phyloP scores from a whole-genome alignment of 2,888 invertebrate genomes.

The Galeopsomyia nigrocyanea region DNA sequence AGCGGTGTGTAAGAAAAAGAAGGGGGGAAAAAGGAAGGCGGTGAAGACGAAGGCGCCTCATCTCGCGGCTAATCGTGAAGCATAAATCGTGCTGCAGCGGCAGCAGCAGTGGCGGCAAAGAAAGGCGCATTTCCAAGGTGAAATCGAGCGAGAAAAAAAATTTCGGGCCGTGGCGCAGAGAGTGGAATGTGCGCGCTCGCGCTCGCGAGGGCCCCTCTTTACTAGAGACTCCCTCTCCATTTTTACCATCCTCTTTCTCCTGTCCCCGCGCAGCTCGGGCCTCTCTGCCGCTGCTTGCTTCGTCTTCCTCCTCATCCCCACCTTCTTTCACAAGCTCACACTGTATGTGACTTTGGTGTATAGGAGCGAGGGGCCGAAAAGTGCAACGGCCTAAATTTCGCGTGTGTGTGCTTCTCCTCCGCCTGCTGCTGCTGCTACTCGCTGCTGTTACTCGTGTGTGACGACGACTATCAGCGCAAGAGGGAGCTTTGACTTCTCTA shows the following conservation, averaged over 20 bases:
- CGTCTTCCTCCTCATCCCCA: constrained; percentile 52
- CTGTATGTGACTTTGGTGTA: constrained; percentile 24
- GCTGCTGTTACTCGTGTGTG: neutral
- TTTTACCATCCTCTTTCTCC: neutral
- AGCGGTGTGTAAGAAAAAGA: constrained; percentile 7
- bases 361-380: constrained; percentile 62
- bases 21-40: constrained; percentile 11
- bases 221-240: neutral
- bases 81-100: constrained; percentile 30
- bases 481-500: constrained; percentile 32
- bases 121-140: constrained; percentile 46
- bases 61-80: constrained; percentile 3
- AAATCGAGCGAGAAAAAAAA: constrained; percentile 47
- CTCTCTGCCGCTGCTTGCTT: constrained; percentile 42
- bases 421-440: constrained; percentile 12
- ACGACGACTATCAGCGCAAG: no score
- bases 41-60: constrained; percentile 18
- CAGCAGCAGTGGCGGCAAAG: constrained; percentile 6
- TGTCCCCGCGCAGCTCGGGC: constrained; percentile 15
- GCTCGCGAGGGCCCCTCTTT: neutral
- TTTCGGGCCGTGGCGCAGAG: constrained; percentile 20
- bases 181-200: constrained; percentile 1
- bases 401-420: constrained; percentile 41
- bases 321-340: constrained; percentile 43
- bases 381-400: constrained; percentile 69